Percentiles rank a stretch among this genome's conserved stretches.
Evolutionary conservation across 1,140 invertebrate genomes (phyloP).

Genomic region (Magallana ariakensis): DNA sequence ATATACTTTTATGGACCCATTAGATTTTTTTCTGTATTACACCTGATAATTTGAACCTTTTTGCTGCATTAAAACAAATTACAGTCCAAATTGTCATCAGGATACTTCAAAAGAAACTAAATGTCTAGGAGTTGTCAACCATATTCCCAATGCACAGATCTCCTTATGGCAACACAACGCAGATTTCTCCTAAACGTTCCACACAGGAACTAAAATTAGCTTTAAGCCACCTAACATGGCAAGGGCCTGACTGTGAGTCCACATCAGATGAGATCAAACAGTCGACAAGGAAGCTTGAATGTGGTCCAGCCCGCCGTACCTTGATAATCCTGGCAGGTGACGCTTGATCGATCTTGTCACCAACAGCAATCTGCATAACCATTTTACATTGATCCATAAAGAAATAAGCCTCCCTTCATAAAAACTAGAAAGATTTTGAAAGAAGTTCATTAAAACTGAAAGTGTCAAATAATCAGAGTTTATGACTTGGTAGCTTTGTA

Average conservation of each 20-base stretch:
- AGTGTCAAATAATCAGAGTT: background rate
- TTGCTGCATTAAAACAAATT: background rate
- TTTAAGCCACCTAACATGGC: background rate
- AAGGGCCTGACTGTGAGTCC: background rate
- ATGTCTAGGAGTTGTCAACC: background rate
- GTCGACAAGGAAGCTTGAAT: background rate
- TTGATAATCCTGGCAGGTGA: background rate
- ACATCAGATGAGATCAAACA: background rate
- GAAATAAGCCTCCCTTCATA: conserved; percentile 4
- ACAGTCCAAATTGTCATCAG: background rate
- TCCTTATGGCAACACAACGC: background rate
- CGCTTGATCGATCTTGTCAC: background rate
- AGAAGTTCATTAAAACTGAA: conserved; percentile 21
- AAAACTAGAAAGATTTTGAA: conserved; percentile 27
- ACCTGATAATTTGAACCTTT: background rate
- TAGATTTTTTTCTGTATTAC: background rate
- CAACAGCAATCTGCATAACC: background rate
- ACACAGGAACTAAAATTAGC: conserved; percentile 23
- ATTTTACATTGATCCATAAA: conserved; percentile 30
- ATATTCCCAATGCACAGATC: background rate
- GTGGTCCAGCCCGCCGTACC: background rate
- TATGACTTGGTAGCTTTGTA: background rate
- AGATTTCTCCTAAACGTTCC: background rate
- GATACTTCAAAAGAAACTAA: conserved; percentile 7
- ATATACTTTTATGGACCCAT: background rate